Base-by-base conservation (phyloP, 1,140 invertebrate species). In the Ceratosolen solmsi region DNA sequence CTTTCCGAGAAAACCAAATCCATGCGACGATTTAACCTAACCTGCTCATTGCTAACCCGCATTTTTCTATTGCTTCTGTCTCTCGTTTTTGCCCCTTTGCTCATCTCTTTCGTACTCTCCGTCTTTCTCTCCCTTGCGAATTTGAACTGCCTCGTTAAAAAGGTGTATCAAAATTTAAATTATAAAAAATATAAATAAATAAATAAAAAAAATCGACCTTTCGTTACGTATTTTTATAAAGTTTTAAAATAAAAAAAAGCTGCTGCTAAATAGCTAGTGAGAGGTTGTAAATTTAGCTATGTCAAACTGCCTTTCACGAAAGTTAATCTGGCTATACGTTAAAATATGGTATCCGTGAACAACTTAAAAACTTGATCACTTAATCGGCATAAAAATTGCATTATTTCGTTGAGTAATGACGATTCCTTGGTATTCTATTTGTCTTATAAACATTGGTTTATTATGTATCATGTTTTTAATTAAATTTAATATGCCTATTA, bases 1-100 rank as follows among this genome's bases (percentile, higher is more conserved):
- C 51, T 49, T 38, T 49, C 54, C 51, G 73, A 82, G 72, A 70
- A 82, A 78, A 82, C 58, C 63, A n/a, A 77, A 78, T 54, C 30
- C 51, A 60, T 36, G 56, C 79, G 49, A 70, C 65, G 27, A 58
- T 54, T 79, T 79, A 79, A 72, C 65, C 71, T 51, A 49, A 49
- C 46, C 33, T 76, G n/a, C 36, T 70, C 46, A 41, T 58, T 77
- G 54, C 63, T 77, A 71, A 51, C 75, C 75, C 81, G 81, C 81
- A 82, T 82, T 82, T 78, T 82, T 82, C 60, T 79, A 60, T 70
- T 46, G 60, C 27, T 46, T 5, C 58, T 25, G 7, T 63, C 46
- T 70, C 2, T 15, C 15, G 36, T 65, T 33, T 41, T 60, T 41
- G 1, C 25, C 33, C 3, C 33, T 36, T 15, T 20, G 0, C 5